phyloP scores from a whole-genome alignment of 2,797 vertebrate genomes.

The Coracias cyanogaster region DNA sequence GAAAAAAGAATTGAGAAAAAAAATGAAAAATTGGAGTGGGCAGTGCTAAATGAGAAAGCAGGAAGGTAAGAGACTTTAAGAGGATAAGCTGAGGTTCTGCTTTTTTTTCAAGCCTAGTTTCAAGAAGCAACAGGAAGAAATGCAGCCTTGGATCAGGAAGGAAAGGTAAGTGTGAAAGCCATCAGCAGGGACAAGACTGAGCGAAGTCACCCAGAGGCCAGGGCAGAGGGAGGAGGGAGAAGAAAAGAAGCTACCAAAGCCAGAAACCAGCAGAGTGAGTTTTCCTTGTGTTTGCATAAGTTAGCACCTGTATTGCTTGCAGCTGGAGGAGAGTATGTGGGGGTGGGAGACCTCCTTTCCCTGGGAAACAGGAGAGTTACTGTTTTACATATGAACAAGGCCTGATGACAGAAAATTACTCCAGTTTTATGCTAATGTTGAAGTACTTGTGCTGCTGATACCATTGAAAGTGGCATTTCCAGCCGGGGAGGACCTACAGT shows the following conservation, averaged over 20 bases:
- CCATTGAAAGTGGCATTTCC: constrained; percentile 57
- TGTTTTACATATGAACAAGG: constrained; percentile 74
- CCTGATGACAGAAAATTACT: constrained; percentile 31
- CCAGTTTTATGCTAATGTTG: constrained; percentile 71
- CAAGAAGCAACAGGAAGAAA: neutral
- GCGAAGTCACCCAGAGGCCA: neutral
- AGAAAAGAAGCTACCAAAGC: neutral
- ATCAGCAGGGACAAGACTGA: neutral
- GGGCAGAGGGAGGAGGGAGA: neutral
- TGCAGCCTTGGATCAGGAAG: neutral
- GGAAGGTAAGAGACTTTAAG: neutral
- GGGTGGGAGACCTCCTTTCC: neutral
- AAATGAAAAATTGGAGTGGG: neutral
- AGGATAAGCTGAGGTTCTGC: neutral
- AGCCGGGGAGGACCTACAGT: neutral
- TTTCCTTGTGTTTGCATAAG: constrained; percentile 43
- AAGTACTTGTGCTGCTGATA: neutral
- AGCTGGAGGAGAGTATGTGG: neutral
- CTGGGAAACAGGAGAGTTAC: neutral
- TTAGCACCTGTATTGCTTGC: constrained; percentile 67
- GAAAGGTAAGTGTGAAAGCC: neutral
- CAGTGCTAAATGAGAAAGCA: neutral
- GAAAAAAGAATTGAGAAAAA: neutral
- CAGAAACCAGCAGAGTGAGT: constrained; percentile 58
- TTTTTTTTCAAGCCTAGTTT: neutral